Conservation (phyloP, 2,113 vertebrate species). For the Orientallactaga bullata region DNA sequence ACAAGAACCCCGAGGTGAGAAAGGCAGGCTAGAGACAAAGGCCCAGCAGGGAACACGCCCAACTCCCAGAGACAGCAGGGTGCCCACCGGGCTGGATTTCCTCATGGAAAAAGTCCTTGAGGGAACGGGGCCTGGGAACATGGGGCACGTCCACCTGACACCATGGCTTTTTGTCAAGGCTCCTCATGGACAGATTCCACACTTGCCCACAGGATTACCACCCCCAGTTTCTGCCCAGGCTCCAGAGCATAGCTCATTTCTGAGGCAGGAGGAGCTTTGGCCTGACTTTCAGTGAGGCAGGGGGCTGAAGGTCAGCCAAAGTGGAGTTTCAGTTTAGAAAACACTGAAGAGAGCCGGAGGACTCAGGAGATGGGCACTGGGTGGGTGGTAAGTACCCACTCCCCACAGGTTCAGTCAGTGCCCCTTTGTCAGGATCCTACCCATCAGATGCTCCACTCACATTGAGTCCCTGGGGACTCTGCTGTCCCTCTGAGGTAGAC, state of each 20-base stretch:
- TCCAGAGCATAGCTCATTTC: background rate
- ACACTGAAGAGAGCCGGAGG: too few species aligned
- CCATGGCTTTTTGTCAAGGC: background rate
- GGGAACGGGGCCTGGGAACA: too few species aligned
- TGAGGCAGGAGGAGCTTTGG: background rate
- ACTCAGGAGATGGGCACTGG: too few species aligned
- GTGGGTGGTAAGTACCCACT: background rate
- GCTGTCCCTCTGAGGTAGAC: background rate
- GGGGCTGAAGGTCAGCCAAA: background rate
- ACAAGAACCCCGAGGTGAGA: too few species aligned
- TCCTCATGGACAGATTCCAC: background rate
- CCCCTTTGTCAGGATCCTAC: background rate
- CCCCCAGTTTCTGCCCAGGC: fast-evolving
- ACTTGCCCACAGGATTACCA: too few species aligned
- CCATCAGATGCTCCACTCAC: too few species aligned
- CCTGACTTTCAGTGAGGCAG: background rate
- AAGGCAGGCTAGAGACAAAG: background rate
- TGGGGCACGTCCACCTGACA: background rate
- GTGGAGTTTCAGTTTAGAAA: background rate
- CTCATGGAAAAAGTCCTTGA: background rate
- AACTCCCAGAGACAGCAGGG: background rate
- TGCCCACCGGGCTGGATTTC: too few species aligned
- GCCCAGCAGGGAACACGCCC: too few species aligned
- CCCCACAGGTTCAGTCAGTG: background rate
- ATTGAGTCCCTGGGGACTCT: background rate